Conservation (phyloP, 1,140 invertebrate species). For the Halesus radiatus region DNA sequence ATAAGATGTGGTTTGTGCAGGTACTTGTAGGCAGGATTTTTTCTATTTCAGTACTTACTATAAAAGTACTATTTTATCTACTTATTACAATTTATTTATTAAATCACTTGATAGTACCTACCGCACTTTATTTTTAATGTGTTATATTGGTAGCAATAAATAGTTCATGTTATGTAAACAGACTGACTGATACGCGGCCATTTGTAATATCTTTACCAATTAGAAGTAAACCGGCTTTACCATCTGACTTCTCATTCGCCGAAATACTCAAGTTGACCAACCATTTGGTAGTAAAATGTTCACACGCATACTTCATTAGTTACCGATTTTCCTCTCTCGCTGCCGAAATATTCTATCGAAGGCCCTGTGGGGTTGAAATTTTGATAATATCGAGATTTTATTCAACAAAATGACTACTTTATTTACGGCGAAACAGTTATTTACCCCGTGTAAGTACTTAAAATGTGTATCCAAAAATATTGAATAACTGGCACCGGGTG, state of each 20-base stretch:
- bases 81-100: no score
- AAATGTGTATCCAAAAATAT: not conserved
- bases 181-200: not conserved
- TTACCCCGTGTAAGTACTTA: slow-evolving; percentile 39
- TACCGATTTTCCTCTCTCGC: slow-evolving; percentile 10
- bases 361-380: not conserved
- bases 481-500: not conserved
- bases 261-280: not conserved
- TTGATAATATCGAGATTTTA: not conserved
- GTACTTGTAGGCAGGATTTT: no score
- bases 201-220: not conserved
- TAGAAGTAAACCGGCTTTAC: not conserved
- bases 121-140: not conserved
- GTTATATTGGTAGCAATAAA: not conserved
- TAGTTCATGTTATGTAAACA: not conserved
- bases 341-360: not conserved
- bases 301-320: not conserved
- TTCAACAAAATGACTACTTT: slow-evolving; percentile 47
- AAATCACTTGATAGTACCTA: no score
- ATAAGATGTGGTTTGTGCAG: no score
- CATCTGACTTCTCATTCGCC: not conserved
- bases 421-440: slow-evolving; percentile 39
- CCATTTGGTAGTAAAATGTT: not conserved
- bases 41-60: no score
- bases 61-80: no score